A percentile compares a stretch with the other conserved stretches of the same genome.
Evolutionary conservation across 1,140 invertebrate genomes (phyloP).

Genomic region (Cephus cinctus): DNA sequence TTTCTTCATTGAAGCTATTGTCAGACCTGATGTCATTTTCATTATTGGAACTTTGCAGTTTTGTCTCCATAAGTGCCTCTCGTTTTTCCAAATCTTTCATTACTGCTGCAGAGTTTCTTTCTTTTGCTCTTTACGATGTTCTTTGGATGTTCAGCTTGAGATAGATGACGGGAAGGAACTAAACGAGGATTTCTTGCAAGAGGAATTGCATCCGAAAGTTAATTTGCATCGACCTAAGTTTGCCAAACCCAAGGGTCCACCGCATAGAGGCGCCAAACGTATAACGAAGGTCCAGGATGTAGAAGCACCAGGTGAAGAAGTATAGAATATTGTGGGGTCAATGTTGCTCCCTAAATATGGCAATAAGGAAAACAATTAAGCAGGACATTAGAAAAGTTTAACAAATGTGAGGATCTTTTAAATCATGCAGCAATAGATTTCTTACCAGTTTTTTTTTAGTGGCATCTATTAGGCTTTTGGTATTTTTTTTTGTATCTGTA

Average conservation of each 20-base stretch:
- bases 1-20: no score
- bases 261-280: slow-evolving; percentile 85
- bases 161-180: slow-evolving; percentile 87
- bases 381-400: slow-evolving; percentile 1
- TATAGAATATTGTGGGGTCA: neutral
- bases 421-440: no score
- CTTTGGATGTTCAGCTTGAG: slow-evolving; percentile 74
- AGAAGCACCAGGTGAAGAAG: slow-evolving; percentile 30
- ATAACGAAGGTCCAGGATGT: slow-evolving; percentile 72
- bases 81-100: no score
- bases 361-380: neutral
- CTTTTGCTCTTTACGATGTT: no score
- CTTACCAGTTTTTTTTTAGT: no score
- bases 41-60: no score
- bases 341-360: neutral
- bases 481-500: no score
- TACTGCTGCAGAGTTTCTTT: no score
- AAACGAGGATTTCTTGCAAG: slow-evolving; percentile 85
- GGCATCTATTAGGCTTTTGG: no score
- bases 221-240: slow-evolving; percentile 88
- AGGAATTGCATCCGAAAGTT: slow-evolving; percentile 93
- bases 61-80: no score
- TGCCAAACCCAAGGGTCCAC: slow-evolving; percentile 93
- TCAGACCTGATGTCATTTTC: no score
- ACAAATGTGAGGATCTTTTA: no score